These are phyloP conservation scores for Anarrhichthys ocellatus DNA, from an alignment of 2,113 vertebrate species.

Conservation along the genomic window DNA sequence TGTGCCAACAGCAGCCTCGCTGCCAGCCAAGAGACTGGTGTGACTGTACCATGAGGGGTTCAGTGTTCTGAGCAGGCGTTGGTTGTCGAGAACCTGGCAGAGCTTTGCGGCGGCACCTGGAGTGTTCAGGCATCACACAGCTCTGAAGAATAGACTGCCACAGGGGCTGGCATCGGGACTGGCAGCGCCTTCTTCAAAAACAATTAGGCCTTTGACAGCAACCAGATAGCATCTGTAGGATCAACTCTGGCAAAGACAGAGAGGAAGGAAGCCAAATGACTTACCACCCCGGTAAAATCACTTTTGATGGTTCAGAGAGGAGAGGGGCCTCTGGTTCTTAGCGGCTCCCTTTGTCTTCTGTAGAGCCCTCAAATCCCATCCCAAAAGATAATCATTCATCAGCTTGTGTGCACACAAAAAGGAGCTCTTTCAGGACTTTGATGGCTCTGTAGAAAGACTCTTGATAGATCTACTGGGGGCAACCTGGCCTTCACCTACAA, in stretches of 20 bases:
- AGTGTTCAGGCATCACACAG: slow-evolving; percentile 59
- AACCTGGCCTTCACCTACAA: too few relatives aligned
- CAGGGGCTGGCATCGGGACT: slow-evolving; percentile 16
- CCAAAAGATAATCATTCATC: neutral
- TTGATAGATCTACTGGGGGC: too few relatives aligned
- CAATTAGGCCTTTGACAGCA: slow-evolving; percentile 74
- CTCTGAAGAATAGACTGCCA: slow-evolving; percentile 52
- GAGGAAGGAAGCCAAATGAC: slow-evolving; percentile 34
- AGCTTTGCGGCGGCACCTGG: slow-evolving; percentile 47
- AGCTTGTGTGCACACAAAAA: neutral
- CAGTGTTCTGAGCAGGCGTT: neutral
- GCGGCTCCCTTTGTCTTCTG: neutral
- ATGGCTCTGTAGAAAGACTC: neutral
- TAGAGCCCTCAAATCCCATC: neutral
- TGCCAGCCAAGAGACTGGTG: slow-evolving; percentile 13
- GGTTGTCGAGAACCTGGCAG: slow-evolving; percentile 75
- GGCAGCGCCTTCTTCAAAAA: slow-evolving; percentile 47
- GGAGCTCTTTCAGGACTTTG: neutral
- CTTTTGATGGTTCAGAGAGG: slow-evolving; percentile 1
- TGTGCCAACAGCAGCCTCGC: slow-evolving; percentile 44
- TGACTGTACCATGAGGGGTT: slow-evolving; percentile 34
- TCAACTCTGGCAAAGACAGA: slow-evolving; percentile 46
- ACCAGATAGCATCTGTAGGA: slow-evolving; percentile 59
- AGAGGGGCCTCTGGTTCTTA: neutral
- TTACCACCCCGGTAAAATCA: neutral